Evolutionary conservation across 2,888 invertebrate genomes (phyloP).

Genomic region (Harpagoxenus sublaevis): DNA sequence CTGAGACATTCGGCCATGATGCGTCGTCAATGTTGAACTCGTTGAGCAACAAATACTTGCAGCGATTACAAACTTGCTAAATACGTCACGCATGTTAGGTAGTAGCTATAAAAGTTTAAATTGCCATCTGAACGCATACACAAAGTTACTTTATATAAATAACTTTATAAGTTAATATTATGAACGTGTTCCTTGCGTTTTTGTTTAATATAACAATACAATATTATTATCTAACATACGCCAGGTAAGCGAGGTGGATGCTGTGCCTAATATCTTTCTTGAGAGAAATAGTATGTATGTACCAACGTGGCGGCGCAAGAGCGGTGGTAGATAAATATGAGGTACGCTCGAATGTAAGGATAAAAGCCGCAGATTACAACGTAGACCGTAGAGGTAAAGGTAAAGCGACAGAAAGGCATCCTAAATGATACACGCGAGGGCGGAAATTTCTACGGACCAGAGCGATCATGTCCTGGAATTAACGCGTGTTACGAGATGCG

Average conservation of each 20-base stretch:
- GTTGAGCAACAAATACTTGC: background rate
- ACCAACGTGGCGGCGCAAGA: background rate
- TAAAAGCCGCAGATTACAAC: conserved; percentile 24
- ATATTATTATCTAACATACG: background rate
- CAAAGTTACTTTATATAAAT: background rate
- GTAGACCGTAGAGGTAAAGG: background rate
- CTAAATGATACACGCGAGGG: conserved; percentile 1
- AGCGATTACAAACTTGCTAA: conserved; percentile 2
- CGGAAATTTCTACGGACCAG: conserved; percentile 1
- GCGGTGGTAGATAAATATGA: conserved; percentile 1
- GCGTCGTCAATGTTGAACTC: background rate
- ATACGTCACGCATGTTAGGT: background rate
- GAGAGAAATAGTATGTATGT: background rate
- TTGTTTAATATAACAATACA: background rate
- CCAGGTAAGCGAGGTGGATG: background rate
- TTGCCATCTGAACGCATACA: background rate
- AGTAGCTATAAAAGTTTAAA: background rate
- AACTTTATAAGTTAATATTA: background rate
- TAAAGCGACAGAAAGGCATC: background rate
- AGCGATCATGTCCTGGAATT: background rate
- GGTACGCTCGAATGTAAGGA: background rate
- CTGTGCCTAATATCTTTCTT: background rate
- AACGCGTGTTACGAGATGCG: background rate
- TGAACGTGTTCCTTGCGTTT: background rate
- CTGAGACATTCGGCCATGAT: background rate